A percentile compares a stretch with the other conserved stretches of the same genome.
phyloP scores from a whole-genome alignment of 2,113 vertebrate species.

The Ctenodactylus gundi region DNA sequence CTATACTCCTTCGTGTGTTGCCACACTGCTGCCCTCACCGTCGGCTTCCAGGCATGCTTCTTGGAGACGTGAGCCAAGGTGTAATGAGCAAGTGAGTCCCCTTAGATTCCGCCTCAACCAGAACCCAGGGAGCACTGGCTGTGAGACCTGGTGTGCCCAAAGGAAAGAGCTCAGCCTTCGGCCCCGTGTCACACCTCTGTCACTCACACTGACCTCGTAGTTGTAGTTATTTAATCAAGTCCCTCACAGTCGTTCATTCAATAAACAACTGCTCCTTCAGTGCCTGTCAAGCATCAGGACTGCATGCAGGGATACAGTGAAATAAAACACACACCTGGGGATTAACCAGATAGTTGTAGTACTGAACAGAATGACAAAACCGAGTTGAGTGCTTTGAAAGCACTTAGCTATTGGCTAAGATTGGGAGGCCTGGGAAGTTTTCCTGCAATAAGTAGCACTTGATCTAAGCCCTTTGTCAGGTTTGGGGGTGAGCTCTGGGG shows the following conservation, averaged over 20 bases:
- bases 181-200: too few relatives aligned
- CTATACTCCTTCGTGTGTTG: fast-evolving
- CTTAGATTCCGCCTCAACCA: neutral
- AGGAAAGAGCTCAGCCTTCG: too few relatives aligned
- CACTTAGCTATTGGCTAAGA: neutral
- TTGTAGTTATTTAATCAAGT: neutral
- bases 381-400: neutral
- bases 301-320: neutral
- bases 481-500: neutral
- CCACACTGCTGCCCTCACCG: fast-evolving
- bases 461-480: fast-evolving
- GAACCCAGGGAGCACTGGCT: neutral
- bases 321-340: neutral
- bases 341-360: neutral
- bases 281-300: neutral
- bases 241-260: neutral
- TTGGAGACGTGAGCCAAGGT: neutral
- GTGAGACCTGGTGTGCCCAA: neutral
- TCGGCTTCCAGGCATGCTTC: neutral
- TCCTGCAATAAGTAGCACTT: neutral
- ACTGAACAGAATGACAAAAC: neutral
- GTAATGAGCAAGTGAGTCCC: neutral
- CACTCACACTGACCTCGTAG: too few relatives aligned
- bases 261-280: neutral
- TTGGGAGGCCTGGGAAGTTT: neutral